Evolutionary conservation across 2,113 vertebrate species (phyloP), one percentile per base, ranked within the genome.

Genomic region (Neotragus moschatus): DNA sequence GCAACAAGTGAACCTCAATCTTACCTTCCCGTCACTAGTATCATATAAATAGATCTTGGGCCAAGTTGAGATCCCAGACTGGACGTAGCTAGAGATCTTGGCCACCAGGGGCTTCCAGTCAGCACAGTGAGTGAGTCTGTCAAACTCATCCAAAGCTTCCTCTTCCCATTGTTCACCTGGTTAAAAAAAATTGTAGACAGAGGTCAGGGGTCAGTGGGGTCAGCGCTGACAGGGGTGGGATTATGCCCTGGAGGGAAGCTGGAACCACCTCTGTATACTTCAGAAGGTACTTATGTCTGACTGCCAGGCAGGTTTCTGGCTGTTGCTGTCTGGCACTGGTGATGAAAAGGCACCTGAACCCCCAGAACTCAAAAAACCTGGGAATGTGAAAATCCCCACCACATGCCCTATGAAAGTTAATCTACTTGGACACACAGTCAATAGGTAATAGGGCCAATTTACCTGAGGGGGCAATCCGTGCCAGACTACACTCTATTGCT

Each of bases 401-500:
- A 45, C 7, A 60, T n/a, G 21, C 55, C 79, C 2, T 17, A 14
- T 25, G 14, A 13, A 79, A 84, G 51, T 45, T 84, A 49, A 28
- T 93, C 60, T 79, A 60, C 17, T 25, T 47, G 19, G 60, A 94
- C 30, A 39, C 51, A 43, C 11, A n/a, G 11, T 30, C 39, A 73
- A 39, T 9, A 93, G 58, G 61, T 11, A 3, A 17, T 17, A 11
- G 17, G 19, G 7, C 1, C 43, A 1, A 75, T 88, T 99, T 98
- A 99, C 99, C 99, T n/a, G 85, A 82, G 0, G 99, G 99, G 47
- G 88, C 97, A 1, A 99, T 97, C 47, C 98, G 99, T 13, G 99
- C 99, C 88, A 99, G 98, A 97, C 99, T 99, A 97, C 99, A 99
- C 95, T 99, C 99, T 47, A 99, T 99, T 61, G 99, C 99, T 98